Base-by-base conservation (phyloP, 2,797 vertebrate genomes). In the Emydoidea blandingii region DNA sequence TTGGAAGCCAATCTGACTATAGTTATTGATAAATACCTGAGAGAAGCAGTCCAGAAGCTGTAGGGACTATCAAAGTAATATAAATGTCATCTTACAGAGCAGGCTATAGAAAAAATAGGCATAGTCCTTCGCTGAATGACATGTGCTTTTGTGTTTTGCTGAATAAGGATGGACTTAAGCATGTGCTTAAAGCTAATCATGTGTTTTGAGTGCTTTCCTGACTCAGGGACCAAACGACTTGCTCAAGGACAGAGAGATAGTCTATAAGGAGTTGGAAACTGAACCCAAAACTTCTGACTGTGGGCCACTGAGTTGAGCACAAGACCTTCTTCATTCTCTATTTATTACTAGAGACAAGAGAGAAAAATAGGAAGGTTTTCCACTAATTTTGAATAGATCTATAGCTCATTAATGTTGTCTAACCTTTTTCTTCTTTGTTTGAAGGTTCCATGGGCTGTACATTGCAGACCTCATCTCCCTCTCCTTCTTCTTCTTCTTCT, bases 401-500 rank as follows among this genome's bases (percentile, higher is more conserved):
- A 21, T 31, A 49, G 12, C 10, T 91, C 37, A 76, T 93, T 94
- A 88, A 65, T 2, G 6, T 83, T 56, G 6, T 74, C 93, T 68
- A 34, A 29, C 15, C 44, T 57, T 21, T 53, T 14, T 72, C 1
- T 37, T 84, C 0, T 29, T 68, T 83, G 62, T 85, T 81, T 7
- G 53, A 84, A 90, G 19, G 2, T 3, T 62, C 16, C 84, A 1
- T 44, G 88, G 76, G 6, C 29, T 57, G 2, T 23, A 86, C 1
- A 41, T n/a, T 47, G 68, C 5, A 1, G 18, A 82, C 41, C 85
- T 84, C 57, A 87, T 74, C 5, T 83, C 52, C 23, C 65, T 81
- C 37, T 91, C 56, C 27, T 59, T 81, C 44, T 91, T n/a, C 91
- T n/a, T n/a, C n/a, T 94, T 91, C 91, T 94, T 91, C 56, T 57